A percentile compares a stretch with the other conserved stretches of the same genome.
Evolutionary conservation across 64 coral and sea anemone species (phyloP).

Genomic region (Porites lutea): DNA sequence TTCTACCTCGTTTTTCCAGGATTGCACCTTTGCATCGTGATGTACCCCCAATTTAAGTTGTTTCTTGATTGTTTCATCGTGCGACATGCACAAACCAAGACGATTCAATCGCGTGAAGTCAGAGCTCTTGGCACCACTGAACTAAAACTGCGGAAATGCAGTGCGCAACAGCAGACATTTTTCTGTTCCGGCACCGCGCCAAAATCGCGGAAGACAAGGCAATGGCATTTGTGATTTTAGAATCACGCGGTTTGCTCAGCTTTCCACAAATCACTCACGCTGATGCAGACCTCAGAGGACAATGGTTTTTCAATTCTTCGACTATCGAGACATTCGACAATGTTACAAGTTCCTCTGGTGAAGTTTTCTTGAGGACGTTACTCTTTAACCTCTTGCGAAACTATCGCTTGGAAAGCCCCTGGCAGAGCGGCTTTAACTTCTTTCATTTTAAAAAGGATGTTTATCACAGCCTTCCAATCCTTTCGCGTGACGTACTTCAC

Average conservation of each 20-base stretch:
- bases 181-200: conserved; percentile 46
- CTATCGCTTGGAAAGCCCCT: no score
- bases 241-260: background rate
- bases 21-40: conserved; percentile 18
- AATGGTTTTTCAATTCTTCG: conserved; percentile 2
- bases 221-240: conserved; percentile 9
- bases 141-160: conserved; percentile 58
- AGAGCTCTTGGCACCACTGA: conserved; percentile 54
- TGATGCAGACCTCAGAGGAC: conserved; percentile 43
- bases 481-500: no score
- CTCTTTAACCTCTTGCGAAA: no score
- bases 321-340: conserved; percentile 33
- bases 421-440: no score
- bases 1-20: conserved; percentile 48
- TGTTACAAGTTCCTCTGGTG: conserved; percentile 21
- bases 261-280: conserved; percentile 10
- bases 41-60: conserved; percentile 49
- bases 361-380: conserved; percentile 35
- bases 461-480: no score
- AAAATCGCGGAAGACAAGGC: conserved; percentile 40
- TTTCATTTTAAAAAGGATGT: no score
- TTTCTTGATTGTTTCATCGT: conserved; percentile 49
- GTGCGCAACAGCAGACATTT: conserved; percentile 51
- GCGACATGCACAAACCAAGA: conserved; percentile 63
- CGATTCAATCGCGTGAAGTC: conserved; percentile 48